Conservation (phyloP, 2,113 vertebrate species). For the Xenopus laevis region DNA sequence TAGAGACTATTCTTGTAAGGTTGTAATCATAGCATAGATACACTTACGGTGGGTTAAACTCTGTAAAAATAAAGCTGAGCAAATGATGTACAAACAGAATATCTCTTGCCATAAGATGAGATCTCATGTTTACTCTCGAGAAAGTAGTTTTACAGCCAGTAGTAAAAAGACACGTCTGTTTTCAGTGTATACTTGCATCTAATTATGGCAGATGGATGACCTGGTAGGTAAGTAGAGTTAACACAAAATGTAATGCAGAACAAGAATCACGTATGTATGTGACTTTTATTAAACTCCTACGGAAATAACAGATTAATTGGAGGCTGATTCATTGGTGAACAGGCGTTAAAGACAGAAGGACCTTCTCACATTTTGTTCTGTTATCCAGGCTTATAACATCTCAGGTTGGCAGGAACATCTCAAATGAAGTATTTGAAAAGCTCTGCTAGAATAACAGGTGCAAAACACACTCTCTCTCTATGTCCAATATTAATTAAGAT, state of each 20-base stretch:
- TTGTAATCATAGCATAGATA: no score
- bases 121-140: neutral
- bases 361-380: constrained; percentile 83
- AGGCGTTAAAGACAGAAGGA: constrained; percentile 81
- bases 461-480: constrained; percentile 66
- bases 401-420: constrained; percentile 84
- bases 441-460: constrained; percentile 86
- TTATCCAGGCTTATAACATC: constrained; percentile 83
- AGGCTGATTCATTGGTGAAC: constrained; percentile 79
- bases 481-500: constrained; percentile 69
- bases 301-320: constrained; percentile 93
- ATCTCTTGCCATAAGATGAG: neutral
- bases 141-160: constrained; percentile 53
- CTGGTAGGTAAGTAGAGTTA: constrained; percentile 73
- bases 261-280: constrained; percentile 79
- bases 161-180: constrained; percentile 55
- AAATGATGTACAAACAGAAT: no score
- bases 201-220: constrained; percentile 75
- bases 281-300: constrained; percentile 87
- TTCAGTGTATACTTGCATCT: constrained; percentile 66
- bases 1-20: no score
- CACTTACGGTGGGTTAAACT: no score
- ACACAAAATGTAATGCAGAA: constrained; percentile 70
- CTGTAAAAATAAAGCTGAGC: no score
- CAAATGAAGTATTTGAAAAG: constrained; percentile 83